A percentile compares a stretch with the other conserved stretches of the same genome.
These are phyloP conservation scores for Steinernema feltiae DNA, from an alignment of 1,140 invertebrate genomes.

Conservation along the genomic window DNA sequence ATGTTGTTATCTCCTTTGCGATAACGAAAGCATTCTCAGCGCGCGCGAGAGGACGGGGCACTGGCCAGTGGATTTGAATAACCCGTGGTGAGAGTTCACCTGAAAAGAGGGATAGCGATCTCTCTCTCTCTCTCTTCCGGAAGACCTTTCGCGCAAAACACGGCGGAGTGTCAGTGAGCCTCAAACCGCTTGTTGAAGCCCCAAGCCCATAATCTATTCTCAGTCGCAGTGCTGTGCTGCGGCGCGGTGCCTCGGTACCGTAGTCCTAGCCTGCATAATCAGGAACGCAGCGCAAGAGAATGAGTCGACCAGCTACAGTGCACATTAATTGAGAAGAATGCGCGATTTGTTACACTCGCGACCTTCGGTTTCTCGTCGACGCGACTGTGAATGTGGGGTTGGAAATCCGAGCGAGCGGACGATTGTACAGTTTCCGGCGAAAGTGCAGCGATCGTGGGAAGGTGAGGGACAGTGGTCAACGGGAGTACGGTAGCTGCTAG, in stretches of 20 bases:
- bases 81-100: background rate
- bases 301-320: background rate
- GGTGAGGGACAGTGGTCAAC: no score
- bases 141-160: background rate
- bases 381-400: no score
- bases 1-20: background rate
- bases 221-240: background rate
- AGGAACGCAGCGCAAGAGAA: background rate
- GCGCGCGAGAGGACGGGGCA: background rate
- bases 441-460: no score
- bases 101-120: background rate
- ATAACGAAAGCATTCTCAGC: background rate
- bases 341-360: background rate
- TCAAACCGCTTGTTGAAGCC: background rate
- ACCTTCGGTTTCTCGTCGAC: no score
- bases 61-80: background rate
- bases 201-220: slow-evolving; percentile 3
- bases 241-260: background rate
- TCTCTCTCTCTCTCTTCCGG: no score
- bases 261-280: background rate
- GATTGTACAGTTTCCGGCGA: no score
- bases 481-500: no score
- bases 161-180: background rate
- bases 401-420: no score
- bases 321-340: background rate